phyloP scores from a whole-genome alignment of 2,113 vertebrate genomes.

The Aspiorhynchus laticeps region DNA sequence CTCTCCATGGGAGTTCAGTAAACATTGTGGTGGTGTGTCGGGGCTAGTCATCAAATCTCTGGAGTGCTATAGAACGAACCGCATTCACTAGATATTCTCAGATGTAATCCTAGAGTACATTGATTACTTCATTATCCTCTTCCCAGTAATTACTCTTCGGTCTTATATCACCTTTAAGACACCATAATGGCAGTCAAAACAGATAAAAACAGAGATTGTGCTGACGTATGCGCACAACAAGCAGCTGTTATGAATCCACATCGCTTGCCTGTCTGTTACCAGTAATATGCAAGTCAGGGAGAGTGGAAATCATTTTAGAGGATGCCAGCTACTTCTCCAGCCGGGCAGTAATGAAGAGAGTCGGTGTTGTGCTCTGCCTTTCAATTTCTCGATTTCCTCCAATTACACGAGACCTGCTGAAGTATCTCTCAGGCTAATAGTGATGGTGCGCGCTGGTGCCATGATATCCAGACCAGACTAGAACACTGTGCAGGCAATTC shows the following conservation, averaged over 20 bases:
- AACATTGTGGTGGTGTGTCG: not conserved
- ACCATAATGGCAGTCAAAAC: not conserved
- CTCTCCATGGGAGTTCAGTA: constrained; percentile 14
- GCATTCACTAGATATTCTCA: constrained; percentile 10
- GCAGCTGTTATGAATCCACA: not conserved
- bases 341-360: constrained; percentile 24
- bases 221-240: not conserved
- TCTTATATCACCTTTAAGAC: not conserved
- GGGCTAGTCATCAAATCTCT: constrained; percentile 12
- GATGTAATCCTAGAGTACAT: not conserved
- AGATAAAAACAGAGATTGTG: not conserved
- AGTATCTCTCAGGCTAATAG: constrained; percentile 27
- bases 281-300: not conserved
- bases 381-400: constrained; percentile 26
- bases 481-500: not conserved
- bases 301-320: not conserved
- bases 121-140: constrained; percentile 32
- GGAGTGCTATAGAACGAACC: not conserved
- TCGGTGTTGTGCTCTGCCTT: constrained; percentile 30
- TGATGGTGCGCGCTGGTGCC: not conserved
- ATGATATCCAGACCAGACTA: constrained; percentile 6
- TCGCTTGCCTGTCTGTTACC: not conserved
- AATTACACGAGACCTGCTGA: constrained; percentile 5
- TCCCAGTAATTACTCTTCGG: not conserved
- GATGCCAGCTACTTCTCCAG: constrained; percentile 3